Base-by-base conservation (phyloP, 2,888 invertebrate genomes). In the Oxyteleia sp. region DNA sequence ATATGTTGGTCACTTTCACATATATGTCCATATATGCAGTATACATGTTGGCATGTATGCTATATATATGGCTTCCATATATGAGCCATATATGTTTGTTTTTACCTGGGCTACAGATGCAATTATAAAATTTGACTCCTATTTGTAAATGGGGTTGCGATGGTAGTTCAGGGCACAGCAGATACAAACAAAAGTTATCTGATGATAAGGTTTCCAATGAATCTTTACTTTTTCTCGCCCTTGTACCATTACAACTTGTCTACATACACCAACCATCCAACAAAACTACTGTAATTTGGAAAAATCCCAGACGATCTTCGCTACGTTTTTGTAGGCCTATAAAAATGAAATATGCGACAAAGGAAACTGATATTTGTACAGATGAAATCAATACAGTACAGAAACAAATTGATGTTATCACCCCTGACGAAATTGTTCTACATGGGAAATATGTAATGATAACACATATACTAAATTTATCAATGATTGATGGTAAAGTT, bases 201-300 rank as follows among this genome's bases (percentile, higher is more conserved):
- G n/a, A n/a, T n/a, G n/a, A n/a, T n/a, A n/a, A n/a, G n/a, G n/a
- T n/a, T n/a, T n/a, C n/a, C n/a, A n/a, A n/a, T n/a, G n/a, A n/a
- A n/a, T n/a, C n/a, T 26, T 26, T 26, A 26, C 26, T 26, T 26
- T 26, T 26, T 26, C 26, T 26, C 26, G 26, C 63, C 13, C 51
- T 69, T 35, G 78, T 69, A 2, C 68, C 68, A 41, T 23, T 78
- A 38, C 68, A 63, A 49, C 38, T 69, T 16, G 13, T 59, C 23
- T 26, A 26, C 26, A 26, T 26, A 26, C 26, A 26, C 26, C 26
- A 26, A 26, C 26, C 26, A 26, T 26, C 26, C 26, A 51, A 51
- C n/a, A 51, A 51, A n/a, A 8, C n/a, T 51, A 4, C 29, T 23
- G 26, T 51, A 26, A 11, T 55, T 32, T 29, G 35, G 55, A 55